These are phyloP conservation scores for Eublepharis macularius DNA, from an alignment of 2,113 vertebrate species.

Conservation along the genomic window DNA sequence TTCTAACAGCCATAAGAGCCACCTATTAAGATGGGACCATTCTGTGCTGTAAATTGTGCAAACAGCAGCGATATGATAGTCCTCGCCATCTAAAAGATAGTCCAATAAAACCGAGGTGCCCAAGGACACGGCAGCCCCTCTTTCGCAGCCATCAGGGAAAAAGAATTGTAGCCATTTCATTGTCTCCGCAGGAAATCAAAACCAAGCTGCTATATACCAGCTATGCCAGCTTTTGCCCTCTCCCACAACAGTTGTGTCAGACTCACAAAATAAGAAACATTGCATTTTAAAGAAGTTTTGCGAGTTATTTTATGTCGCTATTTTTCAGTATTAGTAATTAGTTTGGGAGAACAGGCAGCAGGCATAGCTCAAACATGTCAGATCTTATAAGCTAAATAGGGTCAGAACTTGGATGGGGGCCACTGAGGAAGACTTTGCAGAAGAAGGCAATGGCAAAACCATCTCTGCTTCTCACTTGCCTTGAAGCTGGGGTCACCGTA, in stretches of 20 bases:
- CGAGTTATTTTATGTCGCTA: not conserved
- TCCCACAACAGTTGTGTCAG: not conserved
- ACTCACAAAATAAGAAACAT: not conserved
- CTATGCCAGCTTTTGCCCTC: not conserved
- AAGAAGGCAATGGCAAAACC: too few relatives aligned
- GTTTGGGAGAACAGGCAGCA: too few relatives aligned
- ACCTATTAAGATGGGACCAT: not conserved
- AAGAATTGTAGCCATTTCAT: not conserved
- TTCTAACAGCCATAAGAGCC: not conserved
- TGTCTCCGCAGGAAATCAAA: not conserved
- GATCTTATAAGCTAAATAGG: too few relatives aligned
- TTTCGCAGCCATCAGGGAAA: not conserved
- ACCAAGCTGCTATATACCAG: not conserved
- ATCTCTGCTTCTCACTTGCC: too few relatives aligned
- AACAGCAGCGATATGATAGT: not conserved
- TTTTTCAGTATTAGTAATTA: not conserved
- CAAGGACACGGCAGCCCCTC: not conserved
- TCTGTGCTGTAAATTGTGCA: not conserved
- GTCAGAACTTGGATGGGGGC: too few relatives aligned
- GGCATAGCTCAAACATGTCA: too few relatives aligned
- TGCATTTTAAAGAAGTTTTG: not conserved
- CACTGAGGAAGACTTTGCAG: too few relatives aligned
- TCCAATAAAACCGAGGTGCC: conserved; percentile 16
- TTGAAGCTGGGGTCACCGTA: too few relatives aligned
- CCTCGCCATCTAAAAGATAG: not conserved